Evolutionary conservation across 2,113 vertebrate species (phyloP).

Genomic region (Aptenodytes patagonicus): DNA sequence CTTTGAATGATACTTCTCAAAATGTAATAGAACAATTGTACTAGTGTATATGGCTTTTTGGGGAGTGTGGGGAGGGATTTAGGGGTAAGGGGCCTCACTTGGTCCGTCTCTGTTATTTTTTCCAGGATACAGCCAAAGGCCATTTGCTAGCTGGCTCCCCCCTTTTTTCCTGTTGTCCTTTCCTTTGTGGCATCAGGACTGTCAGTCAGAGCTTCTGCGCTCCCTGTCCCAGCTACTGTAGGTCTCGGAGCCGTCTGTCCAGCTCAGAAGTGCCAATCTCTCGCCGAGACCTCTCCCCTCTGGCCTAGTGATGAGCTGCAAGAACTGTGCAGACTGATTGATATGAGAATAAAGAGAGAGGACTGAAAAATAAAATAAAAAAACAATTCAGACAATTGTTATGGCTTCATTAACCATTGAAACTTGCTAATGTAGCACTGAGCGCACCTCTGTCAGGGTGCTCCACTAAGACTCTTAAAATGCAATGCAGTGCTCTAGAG

Average conservation of each 20-base stretch:
- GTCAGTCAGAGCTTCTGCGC: conserved; percentile 59
- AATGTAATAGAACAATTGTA: conserved; percentile 47
- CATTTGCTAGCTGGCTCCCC: conserved; percentile 64
- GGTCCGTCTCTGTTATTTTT: conserved; percentile 73
- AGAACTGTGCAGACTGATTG: conserved; percentile 74
- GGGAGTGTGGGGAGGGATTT: conserved; percentile 43
- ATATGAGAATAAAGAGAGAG: conserved; percentile 64
- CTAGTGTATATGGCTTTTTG: conserved; percentile 38
- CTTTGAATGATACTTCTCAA: conserved; percentile 17
- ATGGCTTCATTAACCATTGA: conserved; percentile 54
- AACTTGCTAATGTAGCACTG: conserved; percentile 6
- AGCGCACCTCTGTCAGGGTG: conserved; percentile 8
- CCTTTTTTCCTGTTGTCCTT: conserved; percentile 58
- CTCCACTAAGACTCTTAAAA: conserved; percentile 61
- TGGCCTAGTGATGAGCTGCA: conserved; percentile 68
- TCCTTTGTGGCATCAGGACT: conserved; percentile 66
- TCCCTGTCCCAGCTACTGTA: conserved; percentile 55
- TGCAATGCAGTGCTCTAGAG: conserved; percentile 62
- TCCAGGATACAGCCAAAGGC: conserved; percentile 74
- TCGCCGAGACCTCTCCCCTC: conserved; percentile 64
- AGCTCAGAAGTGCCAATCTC: conserved; percentile 67
- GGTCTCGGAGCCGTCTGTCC: conserved; percentile 57
- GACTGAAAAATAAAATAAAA: conserved; percentile 57
- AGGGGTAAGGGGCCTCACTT: conserved; percentile 50
- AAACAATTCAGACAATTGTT: conserved; percentile 53